phyloP scores from a whole-genome alignment of 2,888 invertebrate species.

The Eupithecia subfuscata region DNA sequence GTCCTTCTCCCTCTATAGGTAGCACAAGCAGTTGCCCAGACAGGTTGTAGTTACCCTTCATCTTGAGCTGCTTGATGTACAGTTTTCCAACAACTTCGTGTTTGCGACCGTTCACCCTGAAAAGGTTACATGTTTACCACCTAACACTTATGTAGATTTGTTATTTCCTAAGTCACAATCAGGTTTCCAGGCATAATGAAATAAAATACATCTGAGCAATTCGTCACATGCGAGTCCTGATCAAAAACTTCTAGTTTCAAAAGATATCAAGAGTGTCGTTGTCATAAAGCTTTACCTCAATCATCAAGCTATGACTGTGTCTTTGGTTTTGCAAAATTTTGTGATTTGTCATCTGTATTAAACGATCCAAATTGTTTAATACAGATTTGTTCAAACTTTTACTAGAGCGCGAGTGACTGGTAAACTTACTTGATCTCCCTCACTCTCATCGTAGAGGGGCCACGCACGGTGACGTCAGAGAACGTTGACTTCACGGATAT shows the following conservation, averaged over 20 bases:
- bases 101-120: conserved; percentile 83
- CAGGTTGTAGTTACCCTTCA: conserved; percentile 87
- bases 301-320: background rate
- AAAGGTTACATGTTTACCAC: conserved; percentile 11
- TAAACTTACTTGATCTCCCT: conserved; percentile 83
- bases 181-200: background rate
- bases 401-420: background rate
- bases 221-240: background rate
- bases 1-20: conserved; percentile 88
- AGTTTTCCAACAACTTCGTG: conserved; percentile 85
- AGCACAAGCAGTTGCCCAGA: conserved; percentile 89
- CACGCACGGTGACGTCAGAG: conserved; percentile 84
- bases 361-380: too few species aligned
- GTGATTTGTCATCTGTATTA: too few species aligned
- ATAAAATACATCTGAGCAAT: background rate
- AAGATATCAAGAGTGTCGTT: background rate
- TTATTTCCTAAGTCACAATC: background rate
- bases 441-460: conserved; percentile 85
- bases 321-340: background rate
- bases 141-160: background rate
- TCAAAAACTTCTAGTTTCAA: background rate
- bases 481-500: conserved; percentile 85
- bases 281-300: background rate
- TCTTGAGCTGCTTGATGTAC: conserved; percentile 85
- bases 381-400: too few species aligned